A percentile compares a stretch with the other conserved stretches of the same genome.
phyloP scores from a whole-genome alignment of 2,113 vertebrate species.

The Saiga tatarica region DNA sequence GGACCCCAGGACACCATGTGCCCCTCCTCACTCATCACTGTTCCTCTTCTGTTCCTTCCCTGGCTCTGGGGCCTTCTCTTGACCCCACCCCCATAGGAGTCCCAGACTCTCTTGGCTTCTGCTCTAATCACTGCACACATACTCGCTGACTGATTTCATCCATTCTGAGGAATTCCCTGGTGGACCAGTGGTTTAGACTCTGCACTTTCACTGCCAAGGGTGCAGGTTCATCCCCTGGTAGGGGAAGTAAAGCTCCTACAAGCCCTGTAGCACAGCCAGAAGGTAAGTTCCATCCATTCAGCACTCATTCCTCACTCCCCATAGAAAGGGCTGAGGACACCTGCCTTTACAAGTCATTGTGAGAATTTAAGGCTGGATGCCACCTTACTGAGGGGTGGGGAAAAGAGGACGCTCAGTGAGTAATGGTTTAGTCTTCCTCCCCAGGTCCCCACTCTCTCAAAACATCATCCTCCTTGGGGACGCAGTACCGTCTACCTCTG shows the following conservation, averaged over 20 bases:
- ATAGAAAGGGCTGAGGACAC: background rate
- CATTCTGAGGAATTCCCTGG: background rate
- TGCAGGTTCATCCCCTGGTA: background rate
- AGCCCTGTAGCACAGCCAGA: background rate
- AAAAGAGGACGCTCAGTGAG: background rate
- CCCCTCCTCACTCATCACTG: background rate
- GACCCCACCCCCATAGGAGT: background rate
- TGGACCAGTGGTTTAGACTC: background rate
- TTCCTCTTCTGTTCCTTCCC: background rate
- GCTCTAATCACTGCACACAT: background rate
- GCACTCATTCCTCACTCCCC: background rate
- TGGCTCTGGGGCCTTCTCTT: background rate
- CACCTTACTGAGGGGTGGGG: background rate
- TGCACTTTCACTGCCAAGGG: background rate
- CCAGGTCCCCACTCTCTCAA: background rate
- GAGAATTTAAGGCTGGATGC: background rate
- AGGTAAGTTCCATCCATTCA: background rate
- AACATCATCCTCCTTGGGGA: background rate
- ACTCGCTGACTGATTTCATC: background rate
- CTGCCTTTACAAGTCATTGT: background rate
- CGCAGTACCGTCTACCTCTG: background rate
- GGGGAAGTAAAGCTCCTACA: background rate
- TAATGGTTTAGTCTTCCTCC: background rate
- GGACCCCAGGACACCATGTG: background rate
- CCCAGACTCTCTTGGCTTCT: background rate